Evolutionary conservation across 2,888 invertebrate genomes (phyloP), one percentile per base, ranked within the genome.

Genomic region (Drosophila leonis): DNA sequence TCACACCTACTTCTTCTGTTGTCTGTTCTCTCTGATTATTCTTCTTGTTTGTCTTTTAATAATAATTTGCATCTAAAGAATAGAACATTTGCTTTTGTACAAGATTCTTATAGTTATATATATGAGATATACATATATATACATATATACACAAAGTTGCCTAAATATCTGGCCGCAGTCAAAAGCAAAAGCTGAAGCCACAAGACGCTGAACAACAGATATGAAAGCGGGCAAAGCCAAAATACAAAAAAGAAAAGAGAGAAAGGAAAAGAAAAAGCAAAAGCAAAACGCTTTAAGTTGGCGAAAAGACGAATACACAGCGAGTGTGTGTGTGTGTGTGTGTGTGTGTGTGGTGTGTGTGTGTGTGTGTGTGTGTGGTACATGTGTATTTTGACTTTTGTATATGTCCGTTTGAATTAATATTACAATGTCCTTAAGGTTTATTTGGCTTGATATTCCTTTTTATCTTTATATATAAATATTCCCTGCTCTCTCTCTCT

Each of bases 361-460:
- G 31, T 29, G 33, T 33, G 31, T 75, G 54, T 35, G 54, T 52
- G 56, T 68, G 49, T 65, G 24, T 64, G 15, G 49, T 78, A 55
- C 78, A 61, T 55, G 20, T 67, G 62, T 57, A 73, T 70, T 67
- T 76, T 67, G 72, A 72, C 78, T 88, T 82, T 78, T 82, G 73
- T 82, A 60, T 72, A 82, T 88, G 85, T 88, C 90, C 88, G 90
- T 89, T 85, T 90, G 88, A 90, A 90, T 85, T 85, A 85, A 85
- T 90, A 88, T 90, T 88, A 88, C 85, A 90, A 85, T 85, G 86
- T 90, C 88, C 88, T 89, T 88, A 88, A 88, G 85, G 90, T 90
- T 85, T 85, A 89, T 90, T 82, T 88, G 81, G 81, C 73, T 89
- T 82, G 76, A 84, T 84, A 84, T 84, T 84, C 85, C 82, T 74